A percentile compares a stretch with the other conserved stretches of the same genome.
phyloP scores from a whole-genome alignment of 2,888 invertebrate species.

The Anorthoa munda region DNA sequence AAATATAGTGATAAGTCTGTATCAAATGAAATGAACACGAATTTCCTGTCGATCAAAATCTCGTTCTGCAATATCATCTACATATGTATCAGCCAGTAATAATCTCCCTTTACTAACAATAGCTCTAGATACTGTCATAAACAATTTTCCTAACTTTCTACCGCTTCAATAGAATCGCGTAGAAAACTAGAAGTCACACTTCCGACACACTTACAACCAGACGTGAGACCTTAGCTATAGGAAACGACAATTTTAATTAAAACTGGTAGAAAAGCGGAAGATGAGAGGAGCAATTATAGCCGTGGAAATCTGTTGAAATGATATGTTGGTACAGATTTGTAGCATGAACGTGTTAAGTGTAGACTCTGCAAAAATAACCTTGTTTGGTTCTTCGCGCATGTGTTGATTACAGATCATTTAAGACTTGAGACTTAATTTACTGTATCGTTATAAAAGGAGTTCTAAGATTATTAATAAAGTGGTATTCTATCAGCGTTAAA shows the following conservation, averaged over 20 bases:
- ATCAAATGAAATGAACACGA: neutral
- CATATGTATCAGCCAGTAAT: slow-evolving; percentile 3
- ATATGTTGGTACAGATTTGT: slow-evolving; percentile 25
- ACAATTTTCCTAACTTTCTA: slow-evolving; percentile 66
- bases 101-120: slow-evolving; percentile 40
- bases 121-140: slow-evolving; percentile 47
- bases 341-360: slow-evolving; percentile 8
- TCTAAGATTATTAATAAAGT: neutral
- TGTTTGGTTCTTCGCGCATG: neutral
- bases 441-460: neutral
- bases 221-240: slow-evolving; percentile 77
- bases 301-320: slow-evolving; percentile 36
- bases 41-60: neutral
- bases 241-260: slow-evolving; percentile 75
- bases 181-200: slow-evolving; percentile 75
- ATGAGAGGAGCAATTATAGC: slow-evolving; percentile 57
- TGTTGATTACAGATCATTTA: neutral
- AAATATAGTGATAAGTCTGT: too few relatives aligned
- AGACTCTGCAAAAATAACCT: too few relatives aligned
- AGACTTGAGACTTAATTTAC: neutral
- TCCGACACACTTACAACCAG: slow-evolving; percentile 72
- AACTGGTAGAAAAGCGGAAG: slow-evolving; percentile 77
- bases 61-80: neutral
- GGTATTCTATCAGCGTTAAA: neutral
- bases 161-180: slow-evolving; percentile 69